Conservation (phyloP, 2,888 invertebrate genomes). For the Apotomis turbidana region DNA sequence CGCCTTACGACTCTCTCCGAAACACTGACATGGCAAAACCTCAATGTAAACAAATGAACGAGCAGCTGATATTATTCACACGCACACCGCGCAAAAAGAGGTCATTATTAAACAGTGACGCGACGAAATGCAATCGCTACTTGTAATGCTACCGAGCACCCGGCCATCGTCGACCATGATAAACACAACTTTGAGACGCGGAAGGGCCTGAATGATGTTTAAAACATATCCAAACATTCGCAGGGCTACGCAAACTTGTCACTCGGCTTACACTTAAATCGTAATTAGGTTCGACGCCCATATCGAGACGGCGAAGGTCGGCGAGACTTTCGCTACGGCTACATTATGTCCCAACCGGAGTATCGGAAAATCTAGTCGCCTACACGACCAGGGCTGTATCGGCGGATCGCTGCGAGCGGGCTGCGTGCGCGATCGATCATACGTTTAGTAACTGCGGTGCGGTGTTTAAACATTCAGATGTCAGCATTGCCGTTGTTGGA, state of each 20-base stretch:
- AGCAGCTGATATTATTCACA: constrained; percentile 23
- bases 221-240: constrained; percentile 44
- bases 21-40: neutral
- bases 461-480: constrained; percentile 31
- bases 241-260: constrained; percentile 35
- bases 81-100: constrained; percentile 14
- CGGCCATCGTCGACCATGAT: constrained; percentile 30
- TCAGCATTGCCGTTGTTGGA: constrained; percentile 11
- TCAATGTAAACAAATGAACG: constrained; percentile 9
- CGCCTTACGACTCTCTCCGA: neutral
- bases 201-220: constrained; percentile 45
- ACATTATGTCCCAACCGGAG: constrained; percentile 70
- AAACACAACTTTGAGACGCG: constrained; percentile 37
- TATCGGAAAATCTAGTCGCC: constrained; percentile 77
- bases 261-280: constrained; percentile 41
- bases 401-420: constrained; percentile 15
- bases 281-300: constrained; percentile 72
- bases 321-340: constrained; percentile 78
- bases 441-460: constrained; percentile 27
- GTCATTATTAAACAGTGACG: constrained; percentile 25
- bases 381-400: constrained; percentile 57
- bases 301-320: constrained; percentile 80
- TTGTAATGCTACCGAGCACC: constrained; percentile 39
- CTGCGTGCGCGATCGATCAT: constrained; percentile 24
- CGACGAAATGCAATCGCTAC: constrained; percentile 23